Evolutionary conservation across 2,113 vertebrate species (phyloP).

Genomic region (Prochilodus magdalenae): DNA sequence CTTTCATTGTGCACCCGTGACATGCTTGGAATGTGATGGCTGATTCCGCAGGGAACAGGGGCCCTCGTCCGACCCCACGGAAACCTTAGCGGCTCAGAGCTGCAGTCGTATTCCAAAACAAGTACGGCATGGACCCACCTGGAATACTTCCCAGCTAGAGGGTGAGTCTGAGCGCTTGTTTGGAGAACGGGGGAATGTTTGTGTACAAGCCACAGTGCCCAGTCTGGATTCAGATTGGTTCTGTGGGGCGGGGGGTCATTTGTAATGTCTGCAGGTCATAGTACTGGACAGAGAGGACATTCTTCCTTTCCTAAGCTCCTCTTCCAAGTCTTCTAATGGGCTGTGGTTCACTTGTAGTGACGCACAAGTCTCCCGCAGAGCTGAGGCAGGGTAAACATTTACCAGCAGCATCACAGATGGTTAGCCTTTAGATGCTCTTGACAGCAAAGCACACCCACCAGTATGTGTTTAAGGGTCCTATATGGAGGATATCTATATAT

Average conservation of each 20-base stretch:
- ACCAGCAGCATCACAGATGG: conserved; percentile 48
- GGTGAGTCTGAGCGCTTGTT: conserved; percentile 74
- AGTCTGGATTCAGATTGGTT: conserved; percentile 5
- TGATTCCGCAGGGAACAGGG: conserved; percentile 67
- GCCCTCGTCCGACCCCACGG: conserved; percentile 60
- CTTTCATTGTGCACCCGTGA: conserved; percentile 82
- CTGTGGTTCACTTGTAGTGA: conserved; percentile 12
- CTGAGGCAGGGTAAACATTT: conserved; percentile 53
- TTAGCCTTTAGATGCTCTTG: conserved; percentile 31
- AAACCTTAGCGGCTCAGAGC: conserved; percentile 53
- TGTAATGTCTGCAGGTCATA: neutral
- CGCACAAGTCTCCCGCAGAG: conserved; percentile 61
- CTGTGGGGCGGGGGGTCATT: neutral
- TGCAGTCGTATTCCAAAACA: conserved; percentile 37
- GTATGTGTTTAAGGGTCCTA: conserved; percentile 4
- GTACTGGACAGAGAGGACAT: too few species aligned
- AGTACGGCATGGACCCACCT: conserved; percentile 63
- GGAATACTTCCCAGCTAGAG: conserved; percentile 62
- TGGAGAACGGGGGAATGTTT: conserved; percentile 14
- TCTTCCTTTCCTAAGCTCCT: neutral
- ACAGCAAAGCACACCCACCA: conserved; percentile 1
- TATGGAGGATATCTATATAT: too few species aligned
- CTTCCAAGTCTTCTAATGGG: neutral
- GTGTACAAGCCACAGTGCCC: neutral
- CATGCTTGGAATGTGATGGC: conserved; percentile 79